Conservation (phyloP, 1,140 invertebrate species). For the Camponotus floridanus region DNA sequence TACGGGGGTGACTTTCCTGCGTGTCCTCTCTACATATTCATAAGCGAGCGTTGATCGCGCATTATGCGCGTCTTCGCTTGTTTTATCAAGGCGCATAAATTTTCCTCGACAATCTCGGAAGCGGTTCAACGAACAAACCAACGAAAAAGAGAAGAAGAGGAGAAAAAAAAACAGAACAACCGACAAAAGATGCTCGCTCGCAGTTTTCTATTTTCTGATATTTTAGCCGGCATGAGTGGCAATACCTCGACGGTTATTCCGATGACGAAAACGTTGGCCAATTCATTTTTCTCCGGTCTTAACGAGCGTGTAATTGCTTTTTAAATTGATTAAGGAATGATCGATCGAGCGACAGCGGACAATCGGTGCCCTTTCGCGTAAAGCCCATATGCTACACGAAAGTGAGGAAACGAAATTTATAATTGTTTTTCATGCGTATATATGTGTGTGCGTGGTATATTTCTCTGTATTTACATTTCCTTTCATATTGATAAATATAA, state of each 20-base stretch:
- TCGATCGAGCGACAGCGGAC: slow-evolving; percentile 63
- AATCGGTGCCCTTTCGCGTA: slow-evolving; percentile 11
- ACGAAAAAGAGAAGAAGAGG: slow-evolving; percentile 11
- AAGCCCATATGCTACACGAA: slow-evolving; percentile 17
- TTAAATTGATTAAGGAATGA: slow-evolving; percentile 75
- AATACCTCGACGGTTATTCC: slow-evolving; percentile 60
- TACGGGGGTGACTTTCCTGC: not conserved
- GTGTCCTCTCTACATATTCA: slow-evolving; percentile 50
- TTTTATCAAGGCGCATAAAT: slow-evolving; percentile 53
- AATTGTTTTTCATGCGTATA: not conserved
- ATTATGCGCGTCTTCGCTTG: slow-evolving; percentile 52
- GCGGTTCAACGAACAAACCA: slow-evolving; percentile 21
- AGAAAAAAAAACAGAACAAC: not conserved
- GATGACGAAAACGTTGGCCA: slow-evolving; percentile 24
- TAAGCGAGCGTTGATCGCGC: slow-evolving; percentile 33
- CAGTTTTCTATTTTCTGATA: slow-evolving; percentile 51
- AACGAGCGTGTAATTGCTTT: slow-evolving; percentile 75
- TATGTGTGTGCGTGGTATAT: not conserved
- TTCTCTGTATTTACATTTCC: not conserved
- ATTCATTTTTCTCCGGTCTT: slow-evolving; percentile 64
- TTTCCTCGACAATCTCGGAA: slow-evolving; percentile 50
- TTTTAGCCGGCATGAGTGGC: slow-evolving; percentile 31
- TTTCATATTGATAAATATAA: not conserved
- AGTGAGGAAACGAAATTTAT: slow-evolving; percentile 18
- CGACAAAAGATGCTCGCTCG: not conserved